A percentile compares a stretch with the other conserved stretches of the same genome.
These are phyloP conservation scores for Protodeltote pygarga DNA, from an alignment of 2,888 invertebrate genomes.

Conservation along the genomic window DNA sequence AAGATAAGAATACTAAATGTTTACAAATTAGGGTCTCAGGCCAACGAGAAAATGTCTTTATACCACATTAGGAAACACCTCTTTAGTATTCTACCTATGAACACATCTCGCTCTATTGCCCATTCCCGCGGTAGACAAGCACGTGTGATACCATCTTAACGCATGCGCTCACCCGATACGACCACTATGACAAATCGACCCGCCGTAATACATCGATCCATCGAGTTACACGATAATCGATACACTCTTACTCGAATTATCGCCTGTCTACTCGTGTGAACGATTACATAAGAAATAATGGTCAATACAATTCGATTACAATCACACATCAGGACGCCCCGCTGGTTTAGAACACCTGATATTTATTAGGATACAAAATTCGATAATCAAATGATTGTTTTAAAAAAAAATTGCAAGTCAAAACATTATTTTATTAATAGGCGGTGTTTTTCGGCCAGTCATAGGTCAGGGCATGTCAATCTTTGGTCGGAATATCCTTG, in stretches of 20 bases:
- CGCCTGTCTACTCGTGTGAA: constrained; percentile 44
- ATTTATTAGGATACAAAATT: constrained; percentile 44
- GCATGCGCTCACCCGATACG: constrained; percentile 41
- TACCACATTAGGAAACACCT: constrained; percentile 3
- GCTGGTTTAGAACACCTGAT: constrained; percentile 49
- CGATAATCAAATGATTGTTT: constrained; percentile 44
- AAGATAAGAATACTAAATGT: no score
- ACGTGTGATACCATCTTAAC: constrained; percentile 31
- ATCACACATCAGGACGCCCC: constrained; percentile 56
- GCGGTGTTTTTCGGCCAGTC: constrained; percentile 38
- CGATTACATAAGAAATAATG: constrained; percentile 59
- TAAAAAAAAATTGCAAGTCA: constrained; percentile 44
- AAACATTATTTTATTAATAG: constrained; percentile 50
- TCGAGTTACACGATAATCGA: constrained; percentile 50
- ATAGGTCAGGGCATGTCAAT: constrained; percentile 47
- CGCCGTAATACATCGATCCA: constrained; percentile 55
- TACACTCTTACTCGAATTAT: constrained; percentile 53
- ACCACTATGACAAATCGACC: constrained; percentile 66
- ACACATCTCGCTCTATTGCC: constrained; percentile 6
- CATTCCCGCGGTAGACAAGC: constrained; percentile 18
- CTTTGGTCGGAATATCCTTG: constrained; percentile 44
- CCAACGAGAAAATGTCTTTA: neutral
- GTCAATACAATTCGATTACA: constrained; percentile 59
- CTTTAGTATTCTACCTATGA: constrained; percentile 16
- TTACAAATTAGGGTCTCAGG: no score